These are phyloP conservation scores for Embidobia sp. DNA, from an alignment of 2,888 invertebrate genomes.

Conservation along the genomic window DNA sequence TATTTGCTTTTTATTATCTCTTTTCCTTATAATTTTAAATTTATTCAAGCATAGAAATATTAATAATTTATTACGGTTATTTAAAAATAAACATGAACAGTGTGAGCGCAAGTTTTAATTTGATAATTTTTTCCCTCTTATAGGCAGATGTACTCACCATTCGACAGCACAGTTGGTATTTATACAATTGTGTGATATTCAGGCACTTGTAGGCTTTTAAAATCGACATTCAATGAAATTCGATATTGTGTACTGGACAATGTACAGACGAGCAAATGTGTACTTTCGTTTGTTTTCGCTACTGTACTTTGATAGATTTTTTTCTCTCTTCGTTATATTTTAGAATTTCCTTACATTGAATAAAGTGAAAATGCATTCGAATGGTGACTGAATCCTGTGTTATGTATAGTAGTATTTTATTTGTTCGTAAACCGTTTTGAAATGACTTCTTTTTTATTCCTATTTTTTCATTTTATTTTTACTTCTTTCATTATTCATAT, in stretches of 20 bases:
- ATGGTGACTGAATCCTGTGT: constrained; percentile 48
- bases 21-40: too few species aligned
- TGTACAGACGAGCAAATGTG: constrained; percentile 26
- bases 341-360: constrained; percentile 27
- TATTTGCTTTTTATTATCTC: too few species aligned
- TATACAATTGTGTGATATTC: constrained; percentile 47
- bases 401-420: too few species aligned
- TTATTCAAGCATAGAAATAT: too few species aligned
- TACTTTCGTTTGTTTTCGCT: constrained; percentile 45
- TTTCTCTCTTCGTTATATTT: constrained; percentile 6
- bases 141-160: constrained; percentile 59
- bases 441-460: background rate
- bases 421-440: background rate
- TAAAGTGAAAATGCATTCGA: constrained; percentile 42
- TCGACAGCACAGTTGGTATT: constrained; percentile 51
- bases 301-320: constrained; percentile 11
- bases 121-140: background rate
- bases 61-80: too few species aligned
- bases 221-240: constrained; percentile 49
- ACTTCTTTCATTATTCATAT: too few species aligned
- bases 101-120: too few species aligned
- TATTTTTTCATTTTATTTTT: too few species aligned
- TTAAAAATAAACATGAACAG: too few species aligned
- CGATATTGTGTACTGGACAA: constrained; percentile 14
- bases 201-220: constrained; percentile 61